phyloP scores from a whole-genome alignment of 64 coral and sea anemone genomes.

The Pocillopora damicornis region DNA sequence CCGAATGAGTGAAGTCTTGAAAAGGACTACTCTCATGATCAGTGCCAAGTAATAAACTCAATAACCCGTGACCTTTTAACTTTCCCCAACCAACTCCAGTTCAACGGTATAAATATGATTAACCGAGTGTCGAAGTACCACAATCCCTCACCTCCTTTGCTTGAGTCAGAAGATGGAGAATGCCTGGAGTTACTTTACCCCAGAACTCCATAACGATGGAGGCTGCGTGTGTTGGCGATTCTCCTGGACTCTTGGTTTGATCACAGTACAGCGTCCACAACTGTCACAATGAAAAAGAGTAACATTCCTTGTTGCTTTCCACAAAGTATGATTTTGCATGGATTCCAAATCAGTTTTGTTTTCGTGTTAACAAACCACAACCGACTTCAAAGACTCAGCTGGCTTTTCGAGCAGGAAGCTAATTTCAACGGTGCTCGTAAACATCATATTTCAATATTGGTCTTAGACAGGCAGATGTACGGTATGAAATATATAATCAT shows the following conservation, averaged over 20 bases:
- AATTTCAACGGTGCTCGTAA: neutral
- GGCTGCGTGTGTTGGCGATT: slow-evolving; percentile 58
- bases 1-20: neutral
- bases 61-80: neutral
- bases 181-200: slow-evolving; percentile 89
- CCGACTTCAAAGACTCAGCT: no score
- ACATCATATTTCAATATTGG: neutral
- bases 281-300: slow-evolving; percentile 7
- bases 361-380: no score
- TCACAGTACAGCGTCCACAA: slow-evolving; percentile 95
- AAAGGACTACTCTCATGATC: neutral
- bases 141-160: slow-evolving; percentile 72
- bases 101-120: neutral
- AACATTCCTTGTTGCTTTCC: neutral
- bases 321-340: neutral
- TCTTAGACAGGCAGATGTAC: no score
- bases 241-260: slow-evolving; percentile 71
- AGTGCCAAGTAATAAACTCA: no score
- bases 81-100: no score
- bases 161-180: slow-evolving; percentile 72
- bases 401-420: neutral
- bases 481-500: neutral
- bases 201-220: slow-evolving; percentile 89
- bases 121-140: neutral
- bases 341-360: no score